phyloP scores from a whole-genome alignment of 2,797 vertebrate genomes.

The Iguana delicatissima region DNA sequence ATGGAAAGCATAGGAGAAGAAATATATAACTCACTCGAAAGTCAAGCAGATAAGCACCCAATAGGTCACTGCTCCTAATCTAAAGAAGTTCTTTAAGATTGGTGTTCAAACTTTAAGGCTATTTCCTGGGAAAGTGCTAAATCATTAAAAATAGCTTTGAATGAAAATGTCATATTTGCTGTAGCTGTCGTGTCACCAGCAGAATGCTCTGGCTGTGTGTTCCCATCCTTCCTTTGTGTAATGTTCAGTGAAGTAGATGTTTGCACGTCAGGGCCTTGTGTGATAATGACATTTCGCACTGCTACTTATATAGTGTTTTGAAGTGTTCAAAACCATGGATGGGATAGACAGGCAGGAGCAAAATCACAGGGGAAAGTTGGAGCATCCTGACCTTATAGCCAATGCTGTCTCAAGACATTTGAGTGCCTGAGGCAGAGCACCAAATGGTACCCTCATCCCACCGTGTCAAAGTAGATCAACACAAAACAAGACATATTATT shows the following conservation, averaged over 20 bases:
- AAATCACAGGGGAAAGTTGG: too few species aligned
- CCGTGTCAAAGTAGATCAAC: too few species aligned
- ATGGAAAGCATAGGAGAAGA: not conserved
- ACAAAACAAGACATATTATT: not conserved
- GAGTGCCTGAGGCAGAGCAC: not conserved
- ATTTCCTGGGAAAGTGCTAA: constrained; percentile 37
- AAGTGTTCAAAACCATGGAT: not conserved
- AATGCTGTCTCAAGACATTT: not conserved
- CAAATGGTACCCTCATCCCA: not conserved
- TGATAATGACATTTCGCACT: not conserved
- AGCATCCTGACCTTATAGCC: not conserved
- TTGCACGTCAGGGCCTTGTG: not conserved
- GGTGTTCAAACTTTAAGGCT: constrained; percentile 17
- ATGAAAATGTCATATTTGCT: constrained; percentile 14
- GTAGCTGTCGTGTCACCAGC: not conserved
- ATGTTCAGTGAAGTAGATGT: not conserved
- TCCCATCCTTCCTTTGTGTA: constrained; percentile 10
- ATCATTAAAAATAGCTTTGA: constrained; percentile 1
- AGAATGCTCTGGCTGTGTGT: not conserved
- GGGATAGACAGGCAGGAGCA: not conserved
- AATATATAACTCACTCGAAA: constrained; percentile 8
- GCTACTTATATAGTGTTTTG: not conserved
- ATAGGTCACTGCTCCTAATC: constrained; percentile 33
- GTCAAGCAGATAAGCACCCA: constrained; percentile 28
- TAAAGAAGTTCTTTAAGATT: constrained; percentile 26